phyloP scores from a whole-genome alignment of 1,140 invertebrate genomes.

The Drosophila rufa region DNA sequence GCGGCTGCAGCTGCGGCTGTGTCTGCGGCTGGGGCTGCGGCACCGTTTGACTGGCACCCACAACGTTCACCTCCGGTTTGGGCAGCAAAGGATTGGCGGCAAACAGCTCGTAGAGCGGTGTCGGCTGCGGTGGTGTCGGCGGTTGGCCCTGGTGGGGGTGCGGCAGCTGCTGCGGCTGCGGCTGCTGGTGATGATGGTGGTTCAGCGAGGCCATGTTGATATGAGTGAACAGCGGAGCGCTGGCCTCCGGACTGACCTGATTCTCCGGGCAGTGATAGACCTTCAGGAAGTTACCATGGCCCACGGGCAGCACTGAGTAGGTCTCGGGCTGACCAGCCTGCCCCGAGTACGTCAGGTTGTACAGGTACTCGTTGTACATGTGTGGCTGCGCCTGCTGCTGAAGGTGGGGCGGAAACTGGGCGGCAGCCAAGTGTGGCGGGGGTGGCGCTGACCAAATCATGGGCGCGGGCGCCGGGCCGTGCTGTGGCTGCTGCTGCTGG shows the following conservation, averaged over 20 bases:
- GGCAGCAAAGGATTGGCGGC: constrained; percentile 74
- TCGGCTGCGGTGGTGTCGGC: constrained; percentile 50
- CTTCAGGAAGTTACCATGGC: constrained; percentile 81
- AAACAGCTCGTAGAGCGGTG: constrained; percentile 76
- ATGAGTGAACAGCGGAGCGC: constrained; percentile 64
- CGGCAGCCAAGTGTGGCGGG: constrained; percentile 51
- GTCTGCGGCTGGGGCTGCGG: constrained; percentile 29
- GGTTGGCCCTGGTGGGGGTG: constrained; percentile 27
- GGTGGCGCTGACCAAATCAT: constrained; percentile 61
- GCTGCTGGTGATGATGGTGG: constrained; percentile 52
- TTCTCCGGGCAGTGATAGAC: constrained; percentile 80
- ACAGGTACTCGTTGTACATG: constrained; percentile 73
- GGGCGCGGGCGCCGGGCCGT: constrained; percentile 46
- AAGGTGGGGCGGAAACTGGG: constrained; percentile 58
- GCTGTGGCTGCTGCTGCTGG: constrained; percentile 46
- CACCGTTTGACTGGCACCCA: constrained; percentile 27
- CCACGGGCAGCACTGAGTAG: constrained; percentile 79
- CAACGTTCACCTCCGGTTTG: constrained; percentile 64
- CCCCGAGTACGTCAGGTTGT: constrained; percentile 62
- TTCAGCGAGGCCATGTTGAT: constrained; percentile 69
- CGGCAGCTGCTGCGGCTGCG: constrained; percentile 1
- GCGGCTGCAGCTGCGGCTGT: constrained; percentile 14
- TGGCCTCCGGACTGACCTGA: constrained; percentile 44
- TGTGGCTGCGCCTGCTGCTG: constrained; percentile 58
- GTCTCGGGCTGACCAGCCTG: constrained; percentile 68